Percentiles rank a stretch among this genome's conserved stretches.
Conservation (phyloP, 2,113 vertebrate species). For the Stercorarius parasiticus region DNA sequence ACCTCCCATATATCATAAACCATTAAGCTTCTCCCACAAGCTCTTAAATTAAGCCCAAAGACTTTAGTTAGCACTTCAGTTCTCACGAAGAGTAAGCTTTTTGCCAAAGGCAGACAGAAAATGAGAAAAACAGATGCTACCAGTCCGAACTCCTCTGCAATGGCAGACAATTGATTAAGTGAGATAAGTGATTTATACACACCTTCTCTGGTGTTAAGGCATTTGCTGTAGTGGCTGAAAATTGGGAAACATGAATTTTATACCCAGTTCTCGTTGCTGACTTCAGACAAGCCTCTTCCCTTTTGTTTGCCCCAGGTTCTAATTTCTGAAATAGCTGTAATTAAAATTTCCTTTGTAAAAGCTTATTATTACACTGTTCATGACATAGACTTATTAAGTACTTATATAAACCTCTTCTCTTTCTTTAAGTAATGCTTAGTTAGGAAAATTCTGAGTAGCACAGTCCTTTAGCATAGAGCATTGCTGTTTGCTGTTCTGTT, state of each 20-base stretch:
- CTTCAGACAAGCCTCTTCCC: neutral
- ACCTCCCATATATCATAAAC: slow-evolving; percentile 48
- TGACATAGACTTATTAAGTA: neutral
- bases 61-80: slow-evolving; percentile 46
- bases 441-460: neutral
- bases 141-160: slow-evolving; percentile 23
- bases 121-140: slow-evolving; percentile 53
- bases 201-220: neutral
- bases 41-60: slow-evolving; percentile 58
- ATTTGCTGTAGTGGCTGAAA: neutral
- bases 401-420: neutral
- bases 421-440: neutral
- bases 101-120: slow-evolving; percentile 51
- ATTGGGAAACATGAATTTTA: neutral
- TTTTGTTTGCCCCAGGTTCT: neutral
- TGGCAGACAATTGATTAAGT: slow-evolving; percentile 43
- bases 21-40: slow-evolving; percentile 47
- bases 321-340: slow-evolving; percentile 4
- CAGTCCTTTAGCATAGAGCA: neutral
- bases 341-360: slow-evolving; percentile 13
- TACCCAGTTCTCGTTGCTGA: neutral
- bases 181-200: slow-evolving; percentile 38
- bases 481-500: neutral
- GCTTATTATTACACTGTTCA: neutral
- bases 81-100: slow-evolving; percentile 44